phyloP scores from a whole-genome alignment of 2,888 invertebrate species.

The Coleophora deauratella region DNA sequence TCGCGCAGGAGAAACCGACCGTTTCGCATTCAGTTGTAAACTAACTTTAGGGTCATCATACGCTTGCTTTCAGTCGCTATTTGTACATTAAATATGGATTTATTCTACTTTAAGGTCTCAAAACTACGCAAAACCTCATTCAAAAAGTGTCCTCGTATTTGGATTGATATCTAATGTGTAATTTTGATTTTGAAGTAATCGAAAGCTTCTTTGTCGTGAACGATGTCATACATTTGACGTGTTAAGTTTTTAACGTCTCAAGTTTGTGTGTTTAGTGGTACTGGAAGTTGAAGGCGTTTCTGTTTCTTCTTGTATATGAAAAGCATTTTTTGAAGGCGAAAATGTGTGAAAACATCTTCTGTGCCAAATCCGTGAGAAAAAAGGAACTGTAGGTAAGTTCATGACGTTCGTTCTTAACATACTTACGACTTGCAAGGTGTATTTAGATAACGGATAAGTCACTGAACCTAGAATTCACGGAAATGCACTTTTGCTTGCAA shows the following conservation, averaged over 20 bases:
- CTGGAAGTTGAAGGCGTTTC: conserved; percentile 12
- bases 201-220: background rate
- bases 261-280: too few relatives aligned
- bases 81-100: too few relatives aligned
- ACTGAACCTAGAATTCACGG: too few relatives aligned
- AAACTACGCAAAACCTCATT: too few relatives aligned
- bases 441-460: too few relatives aligned
- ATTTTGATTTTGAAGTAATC: too few relatives aligned
- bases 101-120: too few relatives aligned
- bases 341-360: conserved; percentile 61
- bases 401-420: too few relatives aligned
- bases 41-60: conserved; percentile 66
- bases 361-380: conserved; percentile 65
- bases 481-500: too few relatives aligned
- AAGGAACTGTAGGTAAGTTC: conserved; percentile 55
- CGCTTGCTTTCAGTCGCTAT: conserved; percentile 31
- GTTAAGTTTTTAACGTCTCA: conserved; percentile 29
- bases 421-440: too few relatives aligned
- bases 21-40: conserved; percentile 64
- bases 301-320: conserved; percentile 38
- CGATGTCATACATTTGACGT: conserved; percentile 17
- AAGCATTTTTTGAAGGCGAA: conserved; percentile 40
- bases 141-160: too few relatives aligned
- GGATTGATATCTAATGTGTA: too few relatives aligned
- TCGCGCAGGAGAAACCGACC: conserved; percentile 56